Base-by-base conservation (phyloP, 2,113 vertebrate species). In the Gorsachius goisagi region DNA sequence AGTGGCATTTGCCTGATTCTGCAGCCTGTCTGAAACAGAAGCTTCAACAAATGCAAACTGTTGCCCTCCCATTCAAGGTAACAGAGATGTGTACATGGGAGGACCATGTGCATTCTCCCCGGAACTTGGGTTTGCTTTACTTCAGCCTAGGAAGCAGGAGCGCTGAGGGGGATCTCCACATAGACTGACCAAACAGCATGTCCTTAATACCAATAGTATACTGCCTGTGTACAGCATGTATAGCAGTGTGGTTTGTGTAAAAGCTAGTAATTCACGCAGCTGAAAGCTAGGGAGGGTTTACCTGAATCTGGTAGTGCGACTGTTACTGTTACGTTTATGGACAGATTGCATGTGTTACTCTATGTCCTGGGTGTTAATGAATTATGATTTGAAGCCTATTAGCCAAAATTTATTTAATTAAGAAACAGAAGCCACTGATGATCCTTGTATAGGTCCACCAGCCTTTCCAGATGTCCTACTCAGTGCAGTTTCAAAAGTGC, bases 161-260 rank as follows among this genome's bases (percentile, higher is more conserved):
- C 56, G 56, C 15, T 14, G 32, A 67, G 49, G 26, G 27, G 20
- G 15, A 72, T 59, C 71, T 67, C 82, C 32, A 56, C 23, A 15
- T 0, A 11, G 21, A 5, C 26, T 59, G 58, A 16, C 62, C 44
- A 67, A 32, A 58, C n/a, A 62, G 22, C 26, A 8, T 17, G 28
- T 45, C 32, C 30, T 30, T 71, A 53, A 39, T 71, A 26, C 33
- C 23, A 15, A 1, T 11, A 10, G 30, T 2, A 23, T 21, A 17
- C 15, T 56, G 55, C 15, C 16, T 3, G 2, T 5, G 2, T 24
- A 9, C 28, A 63, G 44, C 11, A 3, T 6, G 12, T 11, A 4
- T 22, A 21, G 19, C 5, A 19, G 7, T 30, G 39, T 19, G 84
- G 15, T 5, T 68, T 60, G 44, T 68, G 49, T 64, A 4, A 47